phyloP scores from a whole-genome alignment of 2,113 vertebrate species.

The Condylura cristata region DNA sequence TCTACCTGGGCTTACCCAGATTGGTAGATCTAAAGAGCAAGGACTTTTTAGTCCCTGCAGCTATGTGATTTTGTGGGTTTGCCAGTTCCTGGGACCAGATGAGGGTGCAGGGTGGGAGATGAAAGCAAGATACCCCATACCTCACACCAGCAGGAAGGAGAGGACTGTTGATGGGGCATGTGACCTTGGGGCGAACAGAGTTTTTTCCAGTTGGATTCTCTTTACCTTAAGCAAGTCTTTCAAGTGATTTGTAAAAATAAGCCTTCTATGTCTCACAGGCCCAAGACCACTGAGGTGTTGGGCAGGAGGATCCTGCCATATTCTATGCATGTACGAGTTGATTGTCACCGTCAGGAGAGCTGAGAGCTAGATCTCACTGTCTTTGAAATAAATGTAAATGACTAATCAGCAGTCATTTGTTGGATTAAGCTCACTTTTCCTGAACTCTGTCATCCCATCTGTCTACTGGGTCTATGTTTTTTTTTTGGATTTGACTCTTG shows the following conservation, averaged over 20 bases:
- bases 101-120: background rate
- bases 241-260: background rate
- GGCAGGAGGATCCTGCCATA: no score
- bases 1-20: background rate
- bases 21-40: no score
- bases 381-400: background rate
- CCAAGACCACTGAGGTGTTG: background rate
- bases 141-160: background rate
- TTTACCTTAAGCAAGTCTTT: background rate
- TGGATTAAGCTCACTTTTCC: background rate
- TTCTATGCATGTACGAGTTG: rapidly evolving
- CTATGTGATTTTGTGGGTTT: background rate
- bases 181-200: background rate
- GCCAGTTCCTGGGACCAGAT: background rate
- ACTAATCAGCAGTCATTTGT: background rate
- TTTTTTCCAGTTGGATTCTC: background rate
- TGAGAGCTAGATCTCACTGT: background rate
- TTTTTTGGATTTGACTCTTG: background rate
- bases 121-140: background rate
- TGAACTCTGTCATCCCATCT: background rate
- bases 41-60: background rate
- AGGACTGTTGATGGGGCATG: background rate
- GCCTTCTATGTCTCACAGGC: background rate
- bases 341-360: background rate
- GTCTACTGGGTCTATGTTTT: no score